Evolutionary conservation across 23 tunicate species (phyloP).

Genomic region (Styela clava): DNA sequence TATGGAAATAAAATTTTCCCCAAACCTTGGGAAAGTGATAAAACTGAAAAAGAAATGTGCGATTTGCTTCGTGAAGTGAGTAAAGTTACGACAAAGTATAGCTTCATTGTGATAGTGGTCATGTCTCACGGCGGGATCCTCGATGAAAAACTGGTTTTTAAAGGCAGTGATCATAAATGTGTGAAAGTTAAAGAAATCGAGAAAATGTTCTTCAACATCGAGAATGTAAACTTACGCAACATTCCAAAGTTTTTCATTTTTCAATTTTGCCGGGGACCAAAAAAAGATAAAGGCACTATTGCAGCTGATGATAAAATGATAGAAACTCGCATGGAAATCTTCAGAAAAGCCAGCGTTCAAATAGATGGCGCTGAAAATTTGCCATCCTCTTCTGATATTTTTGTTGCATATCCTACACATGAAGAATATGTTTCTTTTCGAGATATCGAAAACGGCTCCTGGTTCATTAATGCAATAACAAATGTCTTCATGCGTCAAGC

Average conservation of each 20-base stretch:
- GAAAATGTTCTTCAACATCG: not conserved
- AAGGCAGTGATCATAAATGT: not conserved
- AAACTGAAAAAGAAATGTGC: not conserved
- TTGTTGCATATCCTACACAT: conserved; percentile 37
- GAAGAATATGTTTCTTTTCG: conserved; percentile 37
- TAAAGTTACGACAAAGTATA: not conserved
- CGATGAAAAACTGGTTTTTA: not conserved
- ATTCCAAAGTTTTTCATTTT: not conserved
- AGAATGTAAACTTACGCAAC: not conserved
- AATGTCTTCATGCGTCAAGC: conserved; percentile 39
- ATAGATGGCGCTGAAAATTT: not conserved
- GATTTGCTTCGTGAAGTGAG: not conserved
- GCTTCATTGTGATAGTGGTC: not conserved
- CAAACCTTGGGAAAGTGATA: not conserved
- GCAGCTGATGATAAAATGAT: not conserved
- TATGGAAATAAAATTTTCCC: not conserved
- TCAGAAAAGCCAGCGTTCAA: not conserved
- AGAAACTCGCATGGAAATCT: not conserved
- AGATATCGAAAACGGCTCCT: not conserved
- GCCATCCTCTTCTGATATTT: conserved; percentile 27
- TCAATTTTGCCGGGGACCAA: not conserved
- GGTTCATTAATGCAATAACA: conserved; percentile 47
- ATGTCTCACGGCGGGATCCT: not conserved
- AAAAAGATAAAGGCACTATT: not conserved
- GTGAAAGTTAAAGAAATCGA: not conserved